A percentile compares a stretch with the other conserved stretches of the same genome.
phyloP scores from a whole-genome alignment of 2,113 vertebrate genomes.

The Scophthalmus maximus region DNA sequence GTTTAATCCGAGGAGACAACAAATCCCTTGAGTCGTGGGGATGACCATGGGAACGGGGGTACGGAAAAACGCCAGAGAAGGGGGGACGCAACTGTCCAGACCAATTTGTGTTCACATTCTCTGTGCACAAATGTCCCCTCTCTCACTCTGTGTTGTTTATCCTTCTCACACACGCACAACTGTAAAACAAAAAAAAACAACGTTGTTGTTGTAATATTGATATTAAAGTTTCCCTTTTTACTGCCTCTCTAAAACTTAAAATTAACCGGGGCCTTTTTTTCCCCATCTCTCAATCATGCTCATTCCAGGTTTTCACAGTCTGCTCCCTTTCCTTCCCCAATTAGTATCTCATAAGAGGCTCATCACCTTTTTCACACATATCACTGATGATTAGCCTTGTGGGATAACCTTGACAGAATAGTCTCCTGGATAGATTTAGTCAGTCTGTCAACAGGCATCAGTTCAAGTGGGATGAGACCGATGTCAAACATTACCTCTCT shows the following conservation, averaged over 20 bases:
- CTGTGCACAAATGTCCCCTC: constrained; percentile 39
- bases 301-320: constrained; percentile 54
- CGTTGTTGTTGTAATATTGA: not conserved
- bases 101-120: constrained; percentile 53
- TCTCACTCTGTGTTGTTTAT: constrained; percentile 16
- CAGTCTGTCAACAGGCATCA: constrained; percentile 83
- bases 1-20: constrained; percentile 84
- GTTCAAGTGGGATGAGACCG: constrained; percentile 76
- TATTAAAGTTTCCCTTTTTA: not conserved
- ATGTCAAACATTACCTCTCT: constrained; percentile 80
- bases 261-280: constrained; percentile 17
- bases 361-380: constrained; percentile 83
- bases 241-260: constrained; percentile 25
- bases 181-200: constrained; percentile 5
- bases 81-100: constrained; percentile 59
- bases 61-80: constrained; percentile 14
- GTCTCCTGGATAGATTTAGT: constrained; percentile 81
- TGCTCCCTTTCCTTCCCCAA: constrained; percentile 65
- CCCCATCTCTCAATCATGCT: constrained; percentile 50
- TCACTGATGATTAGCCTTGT: constrained; percentile 79
- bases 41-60: constrained; percentile 66
- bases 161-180: constrained; percentile 15
- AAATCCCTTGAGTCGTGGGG: constrained; percentile 81
- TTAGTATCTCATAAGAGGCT: constrained; percentile 79
- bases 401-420: constrained; percentile 77